Base-by-base conservation (phyloP, 1,140 invertebrate genomes). In the Drosophila truncata region DNA sequence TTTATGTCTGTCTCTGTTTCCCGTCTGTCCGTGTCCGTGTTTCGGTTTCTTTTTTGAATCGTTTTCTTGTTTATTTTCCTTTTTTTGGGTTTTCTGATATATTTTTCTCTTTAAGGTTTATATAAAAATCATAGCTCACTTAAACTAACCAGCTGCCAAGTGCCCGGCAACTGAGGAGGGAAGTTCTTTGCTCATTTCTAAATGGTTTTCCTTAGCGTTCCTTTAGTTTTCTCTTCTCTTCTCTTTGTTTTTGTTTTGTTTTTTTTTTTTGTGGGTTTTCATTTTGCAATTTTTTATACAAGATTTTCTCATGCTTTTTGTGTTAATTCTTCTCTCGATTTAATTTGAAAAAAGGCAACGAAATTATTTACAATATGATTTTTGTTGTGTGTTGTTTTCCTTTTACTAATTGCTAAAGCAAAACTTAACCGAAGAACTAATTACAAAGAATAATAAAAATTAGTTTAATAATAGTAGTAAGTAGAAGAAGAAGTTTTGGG, bases 331-430 rank as follows among this genome's bases (percentile, higher is more conserved):
- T 55, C 62, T 78, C 54, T 41, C 63, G 47, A 54, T 44, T 85
- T 80, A 63, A 66, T 73, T 87, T 82, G 78, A 76, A 79, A 72
- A 85, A 58, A 76, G 82, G 67, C 67, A 84, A 84, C 83, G 77
- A 87, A 87, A 87, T 87, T 87, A 87, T 87, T 87, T 87, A 87
- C 84, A 87, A 76, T 80, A 88, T 87, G 83, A 71, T 71, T 69
- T 70, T 71, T 71, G n/a, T 79, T 66, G 39, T 59, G 44, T 58
- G 73, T 54, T 41, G 60, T 33, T 69, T 58, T 79, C 27, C 60
- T 44, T 63, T 69, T 35, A 37, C 69, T 62, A 61, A 13, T 25
- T 44, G 60, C 61, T 67, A 63, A 49, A 70, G 42, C 20, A 55
- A 44, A 74, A 60, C 57, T 64, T 63, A 78, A 63, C 25, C 62